A percentile compares a stretch with the other conserved stretches of the same genome.
Conservation (phyloP, 1,140 invertebrate genomes). For the Drosophila bocqueti region DNA sequence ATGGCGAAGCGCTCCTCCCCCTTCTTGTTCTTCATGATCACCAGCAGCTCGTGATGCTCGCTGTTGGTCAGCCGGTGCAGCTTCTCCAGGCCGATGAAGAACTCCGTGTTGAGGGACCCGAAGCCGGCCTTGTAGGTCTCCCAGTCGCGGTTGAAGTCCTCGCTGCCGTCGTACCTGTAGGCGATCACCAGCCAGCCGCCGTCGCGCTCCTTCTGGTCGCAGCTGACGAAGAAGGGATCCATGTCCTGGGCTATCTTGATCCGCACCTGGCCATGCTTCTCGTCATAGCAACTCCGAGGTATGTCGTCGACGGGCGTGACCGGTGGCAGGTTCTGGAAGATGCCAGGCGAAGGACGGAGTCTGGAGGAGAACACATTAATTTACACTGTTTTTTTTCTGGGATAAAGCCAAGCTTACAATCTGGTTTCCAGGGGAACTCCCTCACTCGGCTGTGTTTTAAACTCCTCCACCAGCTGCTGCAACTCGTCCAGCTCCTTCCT, state of each 20-base stretch:
- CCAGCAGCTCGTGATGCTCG: constrained; percentile 87
- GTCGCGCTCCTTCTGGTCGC: constrained; percentile 85
- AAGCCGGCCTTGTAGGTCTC: constrained; percentile 88
- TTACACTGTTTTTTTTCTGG: background rate
- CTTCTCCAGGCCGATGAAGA: constrained; percentile 88
- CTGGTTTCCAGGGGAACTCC: constrained; percentile 2
- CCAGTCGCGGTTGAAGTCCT: constrained; percentile 88
- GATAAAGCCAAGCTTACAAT: constrained; percentile 27
- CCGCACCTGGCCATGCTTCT: constrained; percentile 54
- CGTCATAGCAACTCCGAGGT: constrained; percentile 49
- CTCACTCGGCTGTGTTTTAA: constrained; percentile 25
- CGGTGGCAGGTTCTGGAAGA: background rate
- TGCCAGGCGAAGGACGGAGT: background rate
- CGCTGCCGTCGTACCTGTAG: constrained; percentile 87
- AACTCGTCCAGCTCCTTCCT: constrained; percentile 41
- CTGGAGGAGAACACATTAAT: background rate
- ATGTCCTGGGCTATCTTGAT: constrained; percentile 33
- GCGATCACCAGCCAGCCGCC: constrained; percentile 89
- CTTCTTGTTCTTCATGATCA: constrained; percentile 88
- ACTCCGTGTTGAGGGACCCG: constrained; percentile 87
- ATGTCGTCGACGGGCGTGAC: constrained; percentile 13
- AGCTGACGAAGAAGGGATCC: constrained; percentile 88
- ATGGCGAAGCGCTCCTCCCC: constrained; percentile 86
- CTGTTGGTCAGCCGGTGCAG: constrained; percentile 86
- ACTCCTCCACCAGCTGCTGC: constrained; percentile 56